These are phyloP conservation scores for Centruroides vittatus DNA, from an alignment of 1,140 invertebrate species.

Conservation along the genomic window DNA sequence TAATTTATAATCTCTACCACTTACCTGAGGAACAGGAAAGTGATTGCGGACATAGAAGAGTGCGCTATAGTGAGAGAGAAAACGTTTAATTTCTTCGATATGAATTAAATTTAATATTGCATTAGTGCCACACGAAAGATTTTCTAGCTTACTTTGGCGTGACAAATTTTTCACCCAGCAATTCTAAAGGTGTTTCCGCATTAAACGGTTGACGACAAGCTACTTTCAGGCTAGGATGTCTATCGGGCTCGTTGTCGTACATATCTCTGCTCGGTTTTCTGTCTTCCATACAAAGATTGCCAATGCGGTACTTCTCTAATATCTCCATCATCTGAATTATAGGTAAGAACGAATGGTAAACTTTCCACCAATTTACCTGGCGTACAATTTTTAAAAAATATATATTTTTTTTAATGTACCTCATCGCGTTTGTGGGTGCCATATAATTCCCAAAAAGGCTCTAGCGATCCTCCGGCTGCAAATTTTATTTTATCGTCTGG, in stretches of 20 bases:
- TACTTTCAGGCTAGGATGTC: constrained; percentile 58
- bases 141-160: too few relatives aligned
- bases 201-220: constrained; percentile 82
- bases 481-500: constrained; percentile 82
- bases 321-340: constrained; percentile 34
- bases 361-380: too few relatives aligned
- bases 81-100: too few relatives aligned
- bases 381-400: too few relatives aligned
- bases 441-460: constrained; percentile 85
- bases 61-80: too few relatives aligned
- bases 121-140: too few relatives aligned
- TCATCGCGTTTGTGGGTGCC: constrained; percentile 76
- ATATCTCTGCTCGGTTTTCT: constrained; percentile 51
- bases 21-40: not conserved
- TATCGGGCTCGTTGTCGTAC: constrained; percentile 64
- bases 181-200: constrained; percentile 67
- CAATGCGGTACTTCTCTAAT: constrained; percentile 75
- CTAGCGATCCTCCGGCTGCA: constrained; percentile 66
- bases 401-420: constrained; percentile 31
- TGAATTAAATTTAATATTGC: too few relatives aligned
- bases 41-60: not conserved
- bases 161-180: constrained; percentile 64
- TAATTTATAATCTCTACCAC: not conserved
- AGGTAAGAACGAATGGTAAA: too few relatives aligned
- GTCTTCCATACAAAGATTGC: constrained; percentile 39